Base-by-base conservation (phyloP, 2,113 vertebrate genomes). In the Garra rufa region DNA sequence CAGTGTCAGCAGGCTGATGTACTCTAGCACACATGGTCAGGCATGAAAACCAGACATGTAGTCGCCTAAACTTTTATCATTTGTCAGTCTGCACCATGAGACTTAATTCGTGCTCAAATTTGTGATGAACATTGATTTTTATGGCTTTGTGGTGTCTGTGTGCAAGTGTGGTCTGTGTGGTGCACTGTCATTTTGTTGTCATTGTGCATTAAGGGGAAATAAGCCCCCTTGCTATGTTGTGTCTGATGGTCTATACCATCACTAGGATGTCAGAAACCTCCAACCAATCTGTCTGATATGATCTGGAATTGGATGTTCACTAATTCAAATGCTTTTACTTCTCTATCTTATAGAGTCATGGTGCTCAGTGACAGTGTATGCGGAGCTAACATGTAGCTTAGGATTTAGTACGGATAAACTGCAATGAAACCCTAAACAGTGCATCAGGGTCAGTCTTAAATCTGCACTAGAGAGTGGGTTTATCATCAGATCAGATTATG, bases 371-470 rank as follows among this genome's bases (percentile, higher is more conserved):
- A 63, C 17, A 2, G 43, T 78, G 76, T 28, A 24, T 46, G 7
- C 48, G 24, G 67, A 48, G 77, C 59, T 80, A 48, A 67, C 41
- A 80, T 65, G 57, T 46, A 80, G 43, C 41, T 80, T 71, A 80
- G 87, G 81, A 79, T 76, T 88, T 85, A 75, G 44, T 55, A 61
- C 46, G 17, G 77, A 80, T 82, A 76, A 85, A 71, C 43, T 8
- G 81, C 50, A 73, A 17, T 63, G 59, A 83, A 80, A 76, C 83
- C 78, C 48, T 84, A 74, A 71, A 85, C 61, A 77, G 78, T 83
- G 44, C 73, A 84, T 83, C 46, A 65, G 83, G 70, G 77, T 81
- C 82, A 87, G 48, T 55, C 48, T 87, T 87, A 82, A 81, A 82
- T 87, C 78, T 85, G 83, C 67, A 61, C 38, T 61, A 34, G 79